Evolutionary conservation across 2,113 vertebrate genomes (phyloP), one percentile per base, ranked within the genome.

Genomic region (Atrichornis clamosus): DNA sequence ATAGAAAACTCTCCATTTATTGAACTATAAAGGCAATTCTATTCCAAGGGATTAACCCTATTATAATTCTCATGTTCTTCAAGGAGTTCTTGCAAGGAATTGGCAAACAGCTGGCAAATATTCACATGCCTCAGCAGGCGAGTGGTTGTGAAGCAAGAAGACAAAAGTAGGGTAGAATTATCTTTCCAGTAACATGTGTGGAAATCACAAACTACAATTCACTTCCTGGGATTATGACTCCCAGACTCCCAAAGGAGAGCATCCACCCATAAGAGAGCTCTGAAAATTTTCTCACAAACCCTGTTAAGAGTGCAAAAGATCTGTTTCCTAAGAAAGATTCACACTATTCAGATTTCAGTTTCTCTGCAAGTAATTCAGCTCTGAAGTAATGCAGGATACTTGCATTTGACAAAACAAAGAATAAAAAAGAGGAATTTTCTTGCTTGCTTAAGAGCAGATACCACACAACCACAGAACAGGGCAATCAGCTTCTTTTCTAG

Each of bases 171-270:
- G 19, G 47, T 11, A 70, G 39, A 93, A 92, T 46, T 55, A 55
- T 74, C 81, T 73, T 93, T 91, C 58, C 91, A 84, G 87, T 82
- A 96, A 89, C 73, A 58, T 68, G 74, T 96, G 75, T 88, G 90
- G 92, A 92, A 95, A 94, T 92, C 79, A 83, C 32, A 10, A 5
- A 84, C 35, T 47, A 59, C 65, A 87, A 78, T 17, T 89, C 76
- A 89, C 22, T 84, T 81, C 75, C 77, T 52, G 73, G 74, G 91
- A 72, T 75, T 87, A 74, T 86, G 85, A 94, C 33, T 82, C 30
- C 42, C 56, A 94, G 80, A n/a, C 11, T 91, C 87, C 74, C 87
- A 76, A 79, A 90, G 84, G 69, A 89, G 58, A 90, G 76, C 41
- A 76, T 7, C 5, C 5, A 0, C 17, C 50, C 7, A 1, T 23